A percentile compares a stretch with the other conserved stretches of the same genome.
Conservation (phyloP, 2,797 vertebrate species). For the Danio albolineatus region DNA sequence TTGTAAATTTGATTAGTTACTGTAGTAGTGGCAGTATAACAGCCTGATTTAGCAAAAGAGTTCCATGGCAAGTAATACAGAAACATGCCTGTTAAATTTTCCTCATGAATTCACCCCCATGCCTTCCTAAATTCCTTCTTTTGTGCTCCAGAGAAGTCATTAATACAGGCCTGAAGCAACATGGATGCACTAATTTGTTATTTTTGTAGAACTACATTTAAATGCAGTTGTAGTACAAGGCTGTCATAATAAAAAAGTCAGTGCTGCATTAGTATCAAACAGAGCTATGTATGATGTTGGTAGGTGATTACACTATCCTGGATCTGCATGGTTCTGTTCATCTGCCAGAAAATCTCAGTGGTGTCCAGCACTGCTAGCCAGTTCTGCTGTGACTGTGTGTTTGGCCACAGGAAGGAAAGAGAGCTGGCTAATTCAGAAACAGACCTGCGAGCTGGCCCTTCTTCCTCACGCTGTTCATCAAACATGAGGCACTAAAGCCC, state of each 20-base stretch:
- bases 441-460: conserved; percentile 20
- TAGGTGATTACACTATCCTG: conserved; percentile 19
- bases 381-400: conserved; percentile 26
- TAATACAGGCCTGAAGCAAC: neutral
- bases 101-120: no score
- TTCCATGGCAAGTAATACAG: no score
- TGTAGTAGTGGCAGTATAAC: no score
- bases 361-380: conserved; percentile 39
- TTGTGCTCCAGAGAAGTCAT: no score
- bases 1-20: no score
- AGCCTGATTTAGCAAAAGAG: no score
- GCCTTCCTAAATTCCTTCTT: no score
- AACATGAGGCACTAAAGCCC: conserved; percentile 6
- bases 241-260: neutral
- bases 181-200: neutral
- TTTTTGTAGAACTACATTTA: neutral
- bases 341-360: conserved; percentile 27
- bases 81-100: no score
- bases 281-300: neutral
- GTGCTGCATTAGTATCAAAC: neutral
- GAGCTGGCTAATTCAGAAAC: conserved; percentile 38
- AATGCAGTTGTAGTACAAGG: conserved; percentile 3
- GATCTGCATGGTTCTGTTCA: neutral
- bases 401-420: conserved; percentile 32
- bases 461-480: conserved; percentile 9